Evolutionary conservation across 2,797 vertebrate species (phyloP), one percentile per base, ranked within the genome.

Genomic region (Lepidocolaptes lacrymiger): DNA sequence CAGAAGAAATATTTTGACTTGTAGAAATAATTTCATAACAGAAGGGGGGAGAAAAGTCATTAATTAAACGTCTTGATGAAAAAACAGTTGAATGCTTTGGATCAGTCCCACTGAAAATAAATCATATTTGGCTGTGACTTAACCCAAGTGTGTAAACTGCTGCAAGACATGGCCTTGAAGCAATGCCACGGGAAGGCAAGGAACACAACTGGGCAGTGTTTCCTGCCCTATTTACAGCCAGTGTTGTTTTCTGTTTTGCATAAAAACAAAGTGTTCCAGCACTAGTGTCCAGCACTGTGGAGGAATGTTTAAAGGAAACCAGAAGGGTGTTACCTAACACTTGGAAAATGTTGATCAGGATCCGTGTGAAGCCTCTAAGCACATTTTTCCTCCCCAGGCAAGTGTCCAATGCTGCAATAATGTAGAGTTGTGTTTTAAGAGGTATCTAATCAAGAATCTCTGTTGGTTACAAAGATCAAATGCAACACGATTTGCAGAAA

Each of bases 171-270:
- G 6, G 54, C 37, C 41, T 10, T 23, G 41, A 73, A 67, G 49
- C 52, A 66, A 3, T 10, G 62, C 58, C 48, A 13, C 0, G 0
- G 0, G 22, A 37, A 58, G 36, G 32, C 58, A 62, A 55, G 24
- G 61, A 55, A 34, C 39, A 22, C 0, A 0, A 14, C 36, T 22
- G 14, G 49, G 34, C 1, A 4, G 22, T 10, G 13, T 6, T 34
- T 69, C 86, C 49, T n/a, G 26, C 22, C 41, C 30, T 34, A 1
- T 15, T 55, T 41, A 55, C 34, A 78, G 58, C 51, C 66, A 37
- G 4, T 3, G 15, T 5, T 34, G 19, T 12, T 62, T 85, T 67
- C 85, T 1, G 1, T 6, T 88, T 23, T n/a, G 17, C 41, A 12
- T 19, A 41, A 54, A 66, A 67, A 12, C 59, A 14, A 30, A 43